Evolutionary conservation across 2,888 invertebrate genomes (phyloP).

Genomic region (Cistogaster globosa): DNA sequence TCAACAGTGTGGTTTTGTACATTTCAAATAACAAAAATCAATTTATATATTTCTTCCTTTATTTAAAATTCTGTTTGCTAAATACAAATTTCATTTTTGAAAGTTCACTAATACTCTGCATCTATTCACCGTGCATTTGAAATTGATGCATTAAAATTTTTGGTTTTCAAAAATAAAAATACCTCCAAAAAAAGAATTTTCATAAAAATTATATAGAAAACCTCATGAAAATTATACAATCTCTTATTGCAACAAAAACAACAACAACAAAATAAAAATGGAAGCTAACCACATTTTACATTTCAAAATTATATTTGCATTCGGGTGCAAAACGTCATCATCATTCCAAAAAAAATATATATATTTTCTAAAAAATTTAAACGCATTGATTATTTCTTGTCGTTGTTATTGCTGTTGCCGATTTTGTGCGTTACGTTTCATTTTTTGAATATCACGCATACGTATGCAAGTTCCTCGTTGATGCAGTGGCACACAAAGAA

Average conservation of each 20-base stretch:
- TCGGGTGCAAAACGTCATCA: constrained; percentile 45
- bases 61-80: not conserved
- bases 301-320: constrained; percentile 67
- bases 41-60: not conserved
- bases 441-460: constrained; percentile 36
- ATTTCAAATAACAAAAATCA: not conserved
- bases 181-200: constrained; percentile 22
- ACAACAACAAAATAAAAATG: not conserved
- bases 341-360: constrained; percentile 21
- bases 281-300: constrained; percentile 66
- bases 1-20: too few species aligned
- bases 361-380: constrained; percentile 50
- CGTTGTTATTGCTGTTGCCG: constrained; percentile 18
- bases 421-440: constrained; percentile 44
- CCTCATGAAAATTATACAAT: constrained; percentile 62
- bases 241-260: constrained; percentile 42
- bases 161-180: constrained; percentile 21
- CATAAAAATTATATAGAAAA: constrained; percentile 61
- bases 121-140: constrained; percentile 15
- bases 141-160: constrained; percentile 45
- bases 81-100: not conserved
- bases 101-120: not conserved
- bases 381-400: constrained; percentile 63
- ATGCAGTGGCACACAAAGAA: not conserved
- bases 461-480: not conserved